These are phyloP conservation scores for Perdita meconis DNA, from an alignment of 2,888 invertebrate genomes.

Conservation along the genomic window DNA sequence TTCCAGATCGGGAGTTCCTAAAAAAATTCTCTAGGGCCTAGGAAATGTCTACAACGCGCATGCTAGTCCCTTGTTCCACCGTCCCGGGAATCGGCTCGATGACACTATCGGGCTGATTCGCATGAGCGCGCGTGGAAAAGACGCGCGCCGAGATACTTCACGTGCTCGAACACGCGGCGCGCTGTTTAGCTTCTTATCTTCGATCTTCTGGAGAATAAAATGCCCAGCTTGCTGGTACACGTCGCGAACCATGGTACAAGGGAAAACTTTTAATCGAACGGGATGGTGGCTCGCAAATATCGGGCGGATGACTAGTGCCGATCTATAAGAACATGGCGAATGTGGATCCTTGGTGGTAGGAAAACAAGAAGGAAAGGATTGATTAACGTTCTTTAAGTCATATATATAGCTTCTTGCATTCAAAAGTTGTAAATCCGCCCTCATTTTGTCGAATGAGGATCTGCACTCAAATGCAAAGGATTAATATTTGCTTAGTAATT, in stretches of 20 bases:
- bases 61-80: slow-evolving; percentile 41
- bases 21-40: slow-evolving; percentile 31
- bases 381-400: no score
- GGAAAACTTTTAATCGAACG: not conserved
- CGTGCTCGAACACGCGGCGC: slow-evolving; percentile 24
- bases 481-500: no score
- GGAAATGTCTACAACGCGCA: slow-evolving; percentile 19
- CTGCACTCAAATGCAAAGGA: no score
- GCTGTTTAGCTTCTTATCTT: slow-evolving; percentile 45
- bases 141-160: slow-evolving; percentile 11
- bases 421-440: no score
- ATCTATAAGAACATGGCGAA: no score
- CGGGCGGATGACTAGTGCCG: no score
- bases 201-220: slow-evolving; percentile 36
- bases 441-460: no score
- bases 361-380: no score
- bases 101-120: slow-evolving; percentile 59
- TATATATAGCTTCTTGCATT: no score
- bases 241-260: not conserved
- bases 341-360: no score
- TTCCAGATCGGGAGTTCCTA: no score
- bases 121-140: slow-evolving; percentile 45
- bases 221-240: not conserved
- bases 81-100: slow-evolving; percentile 36
- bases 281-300: no score